Evolutionary conservation across 2,113 vertebrate genomes (phyloP).

Genomic region (Rhinolophus sinicus): DNA sequence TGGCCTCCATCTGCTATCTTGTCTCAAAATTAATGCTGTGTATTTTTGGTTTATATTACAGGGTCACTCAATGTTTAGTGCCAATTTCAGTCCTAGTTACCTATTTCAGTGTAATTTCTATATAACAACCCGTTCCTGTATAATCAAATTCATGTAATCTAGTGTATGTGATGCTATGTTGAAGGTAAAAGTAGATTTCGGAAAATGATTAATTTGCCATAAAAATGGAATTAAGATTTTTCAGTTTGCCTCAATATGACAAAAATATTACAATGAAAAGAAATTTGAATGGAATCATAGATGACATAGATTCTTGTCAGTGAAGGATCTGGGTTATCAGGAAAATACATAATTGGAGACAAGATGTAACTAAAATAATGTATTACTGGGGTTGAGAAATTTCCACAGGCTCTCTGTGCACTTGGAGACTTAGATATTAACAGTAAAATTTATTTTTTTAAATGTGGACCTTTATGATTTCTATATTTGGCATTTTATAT

Average conservation of each 20-base stretch:
- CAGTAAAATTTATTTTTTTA: neutral
- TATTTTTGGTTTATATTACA: neutral
- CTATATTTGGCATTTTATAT: neutral
- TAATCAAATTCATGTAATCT: neutral
- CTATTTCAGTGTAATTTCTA: neutral
- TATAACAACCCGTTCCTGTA: neutral
- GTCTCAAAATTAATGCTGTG: neutral
- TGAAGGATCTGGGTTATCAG: neutral
- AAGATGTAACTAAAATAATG: neutral
- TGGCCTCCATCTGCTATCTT: neutral
- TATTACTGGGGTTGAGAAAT: neutral
- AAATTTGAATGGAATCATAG: neutral
- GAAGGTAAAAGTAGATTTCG: neutral
- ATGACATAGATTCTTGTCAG: neutral
- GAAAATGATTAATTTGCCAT: neutral
- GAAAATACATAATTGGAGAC: neutral
- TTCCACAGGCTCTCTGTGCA: neutral
- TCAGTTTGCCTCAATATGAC: constrained; percentile 14
- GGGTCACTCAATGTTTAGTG: neutral
- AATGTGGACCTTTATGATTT: neutral
- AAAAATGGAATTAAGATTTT: constrained; percentile 1
- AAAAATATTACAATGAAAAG: neutral
- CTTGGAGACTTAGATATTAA: neutral
- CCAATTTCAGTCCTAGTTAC: neutral
- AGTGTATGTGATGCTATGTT: neutral